Conservation (phyloP, 2,888 invertebrate genomes). For the Chironomus riparius region DNA sequence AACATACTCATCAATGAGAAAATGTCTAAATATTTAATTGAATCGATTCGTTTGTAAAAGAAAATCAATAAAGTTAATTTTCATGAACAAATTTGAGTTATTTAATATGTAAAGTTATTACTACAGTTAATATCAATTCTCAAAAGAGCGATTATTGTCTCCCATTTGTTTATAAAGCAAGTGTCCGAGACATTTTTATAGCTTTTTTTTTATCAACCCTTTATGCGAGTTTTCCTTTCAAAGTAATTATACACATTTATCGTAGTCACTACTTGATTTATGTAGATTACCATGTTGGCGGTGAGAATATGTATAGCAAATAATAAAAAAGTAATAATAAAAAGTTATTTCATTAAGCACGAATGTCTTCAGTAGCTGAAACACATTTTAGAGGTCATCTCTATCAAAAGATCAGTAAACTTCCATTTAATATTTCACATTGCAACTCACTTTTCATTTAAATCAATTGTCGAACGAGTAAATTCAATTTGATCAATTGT, state of each 20-base stretch:
- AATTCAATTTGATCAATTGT: slow-evolving; percentile 22
- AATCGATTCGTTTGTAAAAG: no score
- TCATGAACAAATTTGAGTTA: not conserved
- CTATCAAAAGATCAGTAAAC: not conserved
- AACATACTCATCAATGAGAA: no score
- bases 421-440: not conserved
- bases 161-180: not conserved
- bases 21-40: no score
- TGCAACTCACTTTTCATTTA: slow-evolving; percentile 8
- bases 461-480: not conserved
- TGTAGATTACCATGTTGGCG: not conserved
- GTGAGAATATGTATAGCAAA: not conserved
- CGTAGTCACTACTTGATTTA: not conserved
- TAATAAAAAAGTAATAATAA: not conserved
- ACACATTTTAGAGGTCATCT: not conserved
- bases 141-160: not conserved
- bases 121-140: not conserved
- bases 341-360: not conserved
- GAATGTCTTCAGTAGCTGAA: not conserved
- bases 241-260: slow-evolving; percentile 8
- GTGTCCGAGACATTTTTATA: not conserved
- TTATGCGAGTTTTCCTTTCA: not conserved
- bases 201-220: not conserved
- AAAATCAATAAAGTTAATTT: not conserved
- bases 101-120: not conserved